A percentile compares a stretch with the other conserved stretches of the same genome.
Evolutionary conservation across 2,888 invertebrate genomes (phyloP).

Genomic region (Limnephilus rhombicus): DNA sequence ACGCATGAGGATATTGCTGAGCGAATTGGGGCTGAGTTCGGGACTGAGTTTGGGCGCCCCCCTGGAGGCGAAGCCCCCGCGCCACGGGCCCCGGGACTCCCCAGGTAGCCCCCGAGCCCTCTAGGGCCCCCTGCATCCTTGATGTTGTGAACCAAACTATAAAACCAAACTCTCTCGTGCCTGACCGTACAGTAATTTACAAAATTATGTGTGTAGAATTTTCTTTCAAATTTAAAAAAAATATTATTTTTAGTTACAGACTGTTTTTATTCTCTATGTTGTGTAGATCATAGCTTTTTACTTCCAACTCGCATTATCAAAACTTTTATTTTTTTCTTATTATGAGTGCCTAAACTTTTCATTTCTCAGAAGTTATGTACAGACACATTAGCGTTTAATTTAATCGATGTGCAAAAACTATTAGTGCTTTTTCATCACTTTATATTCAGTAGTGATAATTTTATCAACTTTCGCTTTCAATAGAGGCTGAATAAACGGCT

Average conservation of each 20-base stretch:
- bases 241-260: conserved; percentile 4
- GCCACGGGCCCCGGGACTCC: conserved; percentile 71
- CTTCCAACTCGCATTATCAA: neutral
- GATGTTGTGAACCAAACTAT: conserved; percentile 41
- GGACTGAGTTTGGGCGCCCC: conserved; percentile 75
- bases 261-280: conserved; percentile 7
- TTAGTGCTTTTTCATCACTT: conserved; percentile 26
- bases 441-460: conserved; percentile 20
- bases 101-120: conserved; percentile 59
- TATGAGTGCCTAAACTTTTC: conserved; percentile 15
- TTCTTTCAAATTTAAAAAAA: conserved; percentile 5
- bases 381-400: conserved; percentile 9
- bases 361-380: neutral
- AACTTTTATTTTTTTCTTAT: neutral
- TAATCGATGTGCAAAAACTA: neutral
- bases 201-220: conserved; percentile 13
- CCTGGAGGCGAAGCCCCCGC: conserved; percentile 76
- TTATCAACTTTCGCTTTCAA: conserved; percentile 26
- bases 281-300: conserved; percentile 30
- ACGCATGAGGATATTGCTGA: conserved; percentile 80
- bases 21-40: conserved; percentile 78
- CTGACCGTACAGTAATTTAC: conserved; percentile 13
- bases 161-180: conserved; percentile 39
- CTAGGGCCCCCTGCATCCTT: conserved; percentile 25
- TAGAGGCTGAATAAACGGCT: neutral